Evolutionary conservation across 2,113 vertebrate species (phyloP).

Genomic region (human (Homo sapiens)): GRCh38 chr22:34016501-34017000

Average conservation of each 20-base stretch:
- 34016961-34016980: background rate
- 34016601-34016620: background rate
- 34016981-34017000: background rate
- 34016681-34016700: background rate
- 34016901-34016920: background rate
- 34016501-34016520: background rate
- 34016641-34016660: background rate
- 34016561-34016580: background rate
- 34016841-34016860: background rate
- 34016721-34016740: background rate
- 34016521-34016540: background rate
- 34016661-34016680: background rate
- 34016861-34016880: background rate
- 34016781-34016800: background rate
- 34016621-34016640: background rate
- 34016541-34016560: background rate
- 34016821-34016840: background rate
- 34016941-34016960: background rate
- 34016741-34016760: background rate
- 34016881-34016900: background rate
- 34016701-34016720: background rate
- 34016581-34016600: background rate
- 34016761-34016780: background rate
- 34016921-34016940: background rate
- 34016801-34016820: background rate